A percentile compares a stretch with the other conserved stretches of the same genome.
Evolutionary conservation across 2,113 vertebrate species (phyloP).

Genomic region (Aythya baeri): DNA sequence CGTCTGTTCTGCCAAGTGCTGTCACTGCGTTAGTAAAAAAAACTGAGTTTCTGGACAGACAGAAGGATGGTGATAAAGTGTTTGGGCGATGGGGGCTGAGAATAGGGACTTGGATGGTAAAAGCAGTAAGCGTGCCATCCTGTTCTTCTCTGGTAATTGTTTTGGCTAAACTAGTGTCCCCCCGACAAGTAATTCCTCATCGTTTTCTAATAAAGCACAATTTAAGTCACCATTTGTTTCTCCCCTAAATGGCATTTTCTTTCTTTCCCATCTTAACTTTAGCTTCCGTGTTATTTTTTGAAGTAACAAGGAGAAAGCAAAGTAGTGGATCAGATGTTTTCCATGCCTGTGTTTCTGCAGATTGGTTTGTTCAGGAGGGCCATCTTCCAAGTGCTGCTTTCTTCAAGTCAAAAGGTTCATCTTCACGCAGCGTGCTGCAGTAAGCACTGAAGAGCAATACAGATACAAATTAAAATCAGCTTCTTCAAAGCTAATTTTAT

Average conservation of each 20-base stretch:
- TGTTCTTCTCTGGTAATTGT: conserved; percentile 1
- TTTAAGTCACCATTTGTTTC: background rate
- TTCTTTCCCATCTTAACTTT: background rate
- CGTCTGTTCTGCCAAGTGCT: background rate
- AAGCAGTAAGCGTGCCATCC: background rate
- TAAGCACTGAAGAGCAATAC: background rate
- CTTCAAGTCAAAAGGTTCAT: background rate
- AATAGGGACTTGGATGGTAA: background rate
- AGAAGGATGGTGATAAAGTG: background rate
- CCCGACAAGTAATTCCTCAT: background rate
- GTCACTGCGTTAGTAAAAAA: background rate
- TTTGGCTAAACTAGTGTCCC: background rate
- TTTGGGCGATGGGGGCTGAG: background rate
- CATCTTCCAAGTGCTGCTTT: background rate
- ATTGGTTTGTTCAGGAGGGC: background rate
- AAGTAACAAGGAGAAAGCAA: background rate
- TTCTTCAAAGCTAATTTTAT: background rate
- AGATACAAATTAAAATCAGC: background rate
- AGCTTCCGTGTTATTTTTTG: background rate
- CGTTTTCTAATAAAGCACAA: background rate
- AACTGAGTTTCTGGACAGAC: background rate
- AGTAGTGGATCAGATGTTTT: background rate
- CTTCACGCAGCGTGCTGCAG: background rate
- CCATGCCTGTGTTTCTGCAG: background rate
- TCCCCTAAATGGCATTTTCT: background rate